Percentiles rank a stretch among this genome's conserved stretches.
Evolutionary conservation across 2,888 invertebrate species (phyloP).

Genomic region (Hydraecia micacea): DNA sequence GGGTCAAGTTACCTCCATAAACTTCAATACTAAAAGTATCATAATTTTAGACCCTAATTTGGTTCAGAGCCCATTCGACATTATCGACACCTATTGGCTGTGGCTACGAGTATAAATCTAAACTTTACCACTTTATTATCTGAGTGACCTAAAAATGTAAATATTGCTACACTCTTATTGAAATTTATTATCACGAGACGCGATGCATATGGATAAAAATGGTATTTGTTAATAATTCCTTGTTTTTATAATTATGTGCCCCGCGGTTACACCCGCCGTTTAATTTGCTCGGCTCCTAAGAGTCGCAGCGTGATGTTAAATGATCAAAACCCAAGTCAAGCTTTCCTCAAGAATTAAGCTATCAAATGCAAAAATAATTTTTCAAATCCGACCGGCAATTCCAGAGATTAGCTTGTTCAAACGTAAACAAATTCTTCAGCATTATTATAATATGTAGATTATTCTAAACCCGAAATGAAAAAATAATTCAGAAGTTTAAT

Average conservation of each 20-base stretch:
- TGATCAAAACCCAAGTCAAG: background rate
- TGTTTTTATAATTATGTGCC: background rate
- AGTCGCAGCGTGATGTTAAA: background rate
- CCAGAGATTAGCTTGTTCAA: too few species aligned
- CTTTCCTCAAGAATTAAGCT: background rate
- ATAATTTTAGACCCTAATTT: constrained; percentile 41
- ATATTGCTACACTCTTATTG: constrained; percentile 9
- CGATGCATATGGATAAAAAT: background rate
- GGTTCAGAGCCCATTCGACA: constrained; percentile 13
- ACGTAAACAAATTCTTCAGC: too few species aligned
- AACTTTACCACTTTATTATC: constrained; percentile 27
- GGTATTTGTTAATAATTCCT: too few species aligned
- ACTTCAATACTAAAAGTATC: constrained; percentile 30
- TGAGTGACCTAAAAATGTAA: constrained; percentile 11
- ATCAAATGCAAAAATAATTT: background rate
- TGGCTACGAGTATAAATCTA: constrained; percentile 34
- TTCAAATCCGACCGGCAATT: background rate
- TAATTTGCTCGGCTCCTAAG: background rate
- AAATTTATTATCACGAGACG: constrained; percentile 16
- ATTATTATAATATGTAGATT: too few species aligned
- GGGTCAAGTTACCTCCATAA: constrained; percentile 27
- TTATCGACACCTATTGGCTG: constrained; percentile 14
- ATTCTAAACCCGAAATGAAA: too few species aligned
- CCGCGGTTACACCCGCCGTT: background rate
- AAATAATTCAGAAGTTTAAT: background rate